Evolutionary conservation across 2,113 vertebrate genomes (phyloP).

Genomic region (Steatornis caripensis): DNA sequence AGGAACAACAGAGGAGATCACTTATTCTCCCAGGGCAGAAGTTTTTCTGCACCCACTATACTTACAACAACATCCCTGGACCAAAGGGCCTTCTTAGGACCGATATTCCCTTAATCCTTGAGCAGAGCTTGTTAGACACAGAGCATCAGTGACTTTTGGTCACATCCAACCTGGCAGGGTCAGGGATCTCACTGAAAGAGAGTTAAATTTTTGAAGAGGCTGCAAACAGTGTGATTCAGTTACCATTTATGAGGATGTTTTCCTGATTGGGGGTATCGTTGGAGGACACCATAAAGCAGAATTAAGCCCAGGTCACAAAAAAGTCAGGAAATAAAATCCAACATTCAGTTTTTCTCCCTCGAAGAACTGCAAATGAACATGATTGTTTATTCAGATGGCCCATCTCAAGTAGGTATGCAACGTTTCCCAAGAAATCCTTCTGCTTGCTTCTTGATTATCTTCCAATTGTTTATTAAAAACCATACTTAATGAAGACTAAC

Average conservation of each 20-base stretch:
- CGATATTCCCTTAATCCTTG: too few relatives aligned
- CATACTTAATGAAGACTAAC: constrained; percentile 64
- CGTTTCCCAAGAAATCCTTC: neutral
- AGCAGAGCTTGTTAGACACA: neutral
- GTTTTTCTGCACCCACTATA: neutral
- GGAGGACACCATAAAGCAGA: neutral
- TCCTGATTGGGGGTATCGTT: accelerated
- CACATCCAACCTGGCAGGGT: neutral
- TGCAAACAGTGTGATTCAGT: neutral
- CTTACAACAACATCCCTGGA: neutral
- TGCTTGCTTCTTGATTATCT: constrained; percentile 36
- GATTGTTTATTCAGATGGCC: neutral
- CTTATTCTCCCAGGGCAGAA: neutral
- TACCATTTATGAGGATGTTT: neutral
- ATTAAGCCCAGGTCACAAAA: neutral
- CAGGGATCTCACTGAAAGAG: neutral
- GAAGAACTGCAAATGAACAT: neutral
- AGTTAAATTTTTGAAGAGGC: neutral
- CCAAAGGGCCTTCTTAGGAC: neutral
- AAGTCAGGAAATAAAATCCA: neutral
- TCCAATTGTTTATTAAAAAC: constrained; percentile 59
- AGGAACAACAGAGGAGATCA: neutral
- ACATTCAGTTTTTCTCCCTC: neutral
- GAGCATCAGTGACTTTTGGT: accelerated
- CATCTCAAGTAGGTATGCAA: neutral